Base-by-base conservation (phyloP, 2,797 vertebrate species). In the Clamator glandarius region DNA sequence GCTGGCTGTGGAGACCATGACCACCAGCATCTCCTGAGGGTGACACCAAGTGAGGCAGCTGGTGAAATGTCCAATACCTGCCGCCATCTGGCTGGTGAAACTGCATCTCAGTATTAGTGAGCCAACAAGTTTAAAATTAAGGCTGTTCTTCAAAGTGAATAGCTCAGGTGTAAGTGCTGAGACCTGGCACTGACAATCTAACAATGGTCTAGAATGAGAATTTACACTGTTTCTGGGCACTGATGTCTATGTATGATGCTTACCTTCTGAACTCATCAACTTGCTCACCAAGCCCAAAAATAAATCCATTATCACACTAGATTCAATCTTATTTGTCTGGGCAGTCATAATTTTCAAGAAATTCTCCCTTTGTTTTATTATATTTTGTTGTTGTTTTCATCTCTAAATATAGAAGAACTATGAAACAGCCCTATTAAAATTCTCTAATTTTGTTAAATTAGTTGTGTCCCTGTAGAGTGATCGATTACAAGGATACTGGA, bases 361-460 rank as follows among this genome's bases (percentile, higher is more conserved):
- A 81, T 70, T 74, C 12, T 84, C 8, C 11, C 7, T 81, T 81
- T 57, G 26, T 74, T 78, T 66, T 92, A 79, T 88, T 64, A 11
- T 35, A 92, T 44, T 42, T 35, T 92, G 41, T 39, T 16, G 91
- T 86, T 84, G 59, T 76, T 93, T 91, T 88, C 33, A 57, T 70
- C 80, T 86, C 64, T 64, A 39, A 69, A 8, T 5, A 39, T 29
- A 84, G 11, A 59, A 52, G 52, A 90, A 76, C 64, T 46, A 59
- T 91, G 59, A 85, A 91, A 79, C 68, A 89, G 33, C n/a, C 54
- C 20, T 67, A 91, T 36, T 66, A 84, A 93, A 74, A 84, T 61
- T 84, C 92, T 68, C 73, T 95, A 76, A 96, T 95, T 92, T 91
- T 94, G 95, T 92, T 93, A 90, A 97, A 97, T 96, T 95, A 92